Evolutionary conservation across 92 coral and sea anemone species (phyloP).

Genomic region (Epizoanthus fatuus): DNA sequence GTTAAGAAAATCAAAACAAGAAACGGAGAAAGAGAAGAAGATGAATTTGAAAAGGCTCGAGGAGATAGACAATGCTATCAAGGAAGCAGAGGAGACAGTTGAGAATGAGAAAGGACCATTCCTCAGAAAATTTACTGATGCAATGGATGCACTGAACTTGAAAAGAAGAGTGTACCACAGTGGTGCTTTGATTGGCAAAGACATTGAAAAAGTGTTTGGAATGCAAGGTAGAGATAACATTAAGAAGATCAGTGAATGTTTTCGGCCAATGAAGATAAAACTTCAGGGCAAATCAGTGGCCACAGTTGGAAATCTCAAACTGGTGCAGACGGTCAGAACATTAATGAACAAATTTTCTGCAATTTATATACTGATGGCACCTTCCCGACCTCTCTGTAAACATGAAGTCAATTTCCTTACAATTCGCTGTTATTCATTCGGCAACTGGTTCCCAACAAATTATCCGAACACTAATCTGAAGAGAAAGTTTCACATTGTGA

Average conservation of each 20-base stretch:
- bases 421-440: background rate
- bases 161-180: background rate
- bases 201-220: background rate
- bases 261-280: background rate
- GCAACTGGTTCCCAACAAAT: conserved; percentile 1
- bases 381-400: background rate
- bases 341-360: background rate
- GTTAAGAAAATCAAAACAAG: background rate
- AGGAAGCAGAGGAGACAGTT: background rate
- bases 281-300: background rate
- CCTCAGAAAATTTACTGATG: background rate
- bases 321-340: background rate
- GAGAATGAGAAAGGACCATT: conserved; percentile 28
- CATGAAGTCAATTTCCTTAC: background rate
- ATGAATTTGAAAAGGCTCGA: background rate
- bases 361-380: background rate
- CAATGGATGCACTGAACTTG: background rate
- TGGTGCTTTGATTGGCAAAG: background rate
- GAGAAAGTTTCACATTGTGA: background rate
- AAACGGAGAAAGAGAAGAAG: background rate
- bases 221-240: background rate
- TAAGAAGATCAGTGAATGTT: background rate
- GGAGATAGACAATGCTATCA: background rate
- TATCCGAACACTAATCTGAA: background rate
- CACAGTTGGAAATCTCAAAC: background rate